Base-by-base conservation (phyloP, 1,140 invertebrate genomes). In the Tribolium castaneum region DNA sequence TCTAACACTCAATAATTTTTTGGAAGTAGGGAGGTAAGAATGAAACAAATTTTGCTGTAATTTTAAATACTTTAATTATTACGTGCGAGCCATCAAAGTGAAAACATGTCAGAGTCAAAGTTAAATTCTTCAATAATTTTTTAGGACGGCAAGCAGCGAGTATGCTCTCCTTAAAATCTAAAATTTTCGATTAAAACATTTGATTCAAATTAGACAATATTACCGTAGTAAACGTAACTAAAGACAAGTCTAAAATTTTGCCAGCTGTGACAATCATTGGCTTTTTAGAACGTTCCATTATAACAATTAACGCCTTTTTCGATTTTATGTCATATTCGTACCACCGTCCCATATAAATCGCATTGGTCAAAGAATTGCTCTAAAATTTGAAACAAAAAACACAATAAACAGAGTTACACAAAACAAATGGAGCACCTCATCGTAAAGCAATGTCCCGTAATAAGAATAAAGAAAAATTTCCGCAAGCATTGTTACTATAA, bases 201-300 rank as follows among this genome's bases (percentile, higher is more conserved):
- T 52, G 16, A 78, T 39, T 39, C 1, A 39, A 39, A 39, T 10
- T 39, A 19, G 1, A 19, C 16, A 19, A 19, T 39, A 6, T 76
- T 78, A 80, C 79, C 74, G 39, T 70, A 13, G 70, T 62, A 39
- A 77, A 82, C 4, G 77, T 73, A 10, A 66, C 72, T n/a, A 82
- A 34, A 30, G 79, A 80, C 1, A 82, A 19, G 19, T 76, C 71
- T 25, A 78, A 22, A 45, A 80, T 34, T 30, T 78, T 78, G 13
- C 78, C 80, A 51, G 74, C 76, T 9, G 72, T 78, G 3, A 76
- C 45, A 19, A 25, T 49, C 14, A 82, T 56, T 6, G 80, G 80
- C 49, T 34, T 50, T 78, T 82, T 82, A 7, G 75, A 35, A 49
- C 79, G 54, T 77, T 82, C 80, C 80, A 82, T 82, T 3, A 82